A percentile compares a stretch with the other conserved stretches of the same genome.
Evolutionary conservation across 2,888 invertebrate species (phyloP).

Genomic region (Pandemis corylana): DNA sequence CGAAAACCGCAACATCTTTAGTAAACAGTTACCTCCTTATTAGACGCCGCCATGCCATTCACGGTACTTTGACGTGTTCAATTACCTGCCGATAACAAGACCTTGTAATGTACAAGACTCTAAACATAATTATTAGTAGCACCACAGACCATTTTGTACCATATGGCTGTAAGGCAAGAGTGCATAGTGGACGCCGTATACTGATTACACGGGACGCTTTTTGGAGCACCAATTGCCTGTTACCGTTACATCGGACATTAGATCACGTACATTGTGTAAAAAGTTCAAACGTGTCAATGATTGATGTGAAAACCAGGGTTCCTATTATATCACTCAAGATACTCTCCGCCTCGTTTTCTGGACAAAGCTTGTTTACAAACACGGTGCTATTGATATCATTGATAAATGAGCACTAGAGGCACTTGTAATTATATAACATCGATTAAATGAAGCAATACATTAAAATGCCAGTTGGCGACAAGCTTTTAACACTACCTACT

Average conservation of each 20-base stretch:
- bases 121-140: conserved; percentile 39
- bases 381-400: conserved; percentile 9
- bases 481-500: conserved; percentile 59
- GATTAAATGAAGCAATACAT: conserved; percentile 38
- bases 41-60: conserved; percentile 50
- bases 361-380: conserved; percentile 29
- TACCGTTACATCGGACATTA: conserved; percentile 58
- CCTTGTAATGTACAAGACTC: conserved; percentile 49
- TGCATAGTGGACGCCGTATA: conserved; percentile 12
- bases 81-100: conserved; percentile 63
- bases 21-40: conserved; percentile 57
- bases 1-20: conserved; percentile 45
- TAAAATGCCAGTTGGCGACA: conserved; percentile 39
- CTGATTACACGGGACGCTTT: conserved; percentile 44
- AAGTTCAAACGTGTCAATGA: conserved; percentile 55
- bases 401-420: conserved; percentile 16
- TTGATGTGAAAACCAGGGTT: conserved; percentile 41
- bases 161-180: conserved; percentile 22
- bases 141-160: conserved; percentile 20
- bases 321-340: conserved; percentile 15
- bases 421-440: conserved; percentile 25
- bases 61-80: conserved; percentile 54
- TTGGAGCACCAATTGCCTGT: conserved; percentile 50
- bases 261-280: conserved; percentile 56
- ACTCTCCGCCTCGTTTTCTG: conserved; percentile 9